Percentiles rank a stretch among this genome's conserved stretches.
Evolutionary conservation across 2,888 invertebrate genomes (phyloP).

Genomic region (Cheilosia urbana): DNA sequence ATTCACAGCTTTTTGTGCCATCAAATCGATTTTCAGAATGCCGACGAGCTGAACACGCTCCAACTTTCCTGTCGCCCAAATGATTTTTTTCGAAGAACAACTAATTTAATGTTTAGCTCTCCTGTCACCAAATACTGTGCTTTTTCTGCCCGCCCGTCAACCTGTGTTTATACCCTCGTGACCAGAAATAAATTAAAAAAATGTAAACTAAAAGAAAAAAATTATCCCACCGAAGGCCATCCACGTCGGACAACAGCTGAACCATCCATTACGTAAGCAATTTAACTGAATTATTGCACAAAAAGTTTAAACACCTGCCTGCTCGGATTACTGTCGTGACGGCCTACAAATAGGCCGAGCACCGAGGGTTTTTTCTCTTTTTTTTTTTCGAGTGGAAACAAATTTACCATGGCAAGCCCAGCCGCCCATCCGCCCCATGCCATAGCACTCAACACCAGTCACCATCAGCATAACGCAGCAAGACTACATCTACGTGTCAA

Average conservation of each 20-base stretch:
- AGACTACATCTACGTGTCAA: slow-evolving; percentile 49
- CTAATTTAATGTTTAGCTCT: too few relatives aligned
- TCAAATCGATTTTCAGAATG: too few relatives aligned
- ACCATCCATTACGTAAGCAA: slow-evolving; percentile 22
- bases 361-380: too few relatives aligned
- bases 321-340: slow-evolving; percentile 11
- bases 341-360: background rate
- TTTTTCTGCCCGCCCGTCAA: too few relatives aligned
- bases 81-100: too few relatives aligned
- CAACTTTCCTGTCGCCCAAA: too few relatives aligned
- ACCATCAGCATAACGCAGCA: background rate
- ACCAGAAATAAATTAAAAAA: background rate
- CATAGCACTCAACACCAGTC: background rate
- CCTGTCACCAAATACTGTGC: too few relatives aligned
- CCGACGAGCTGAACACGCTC: too few relatives aligned
- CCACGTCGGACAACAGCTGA: background rate
- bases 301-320: slow-evolving; percentile 33
- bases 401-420: too few relatives aligned
- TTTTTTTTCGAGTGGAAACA: too few relatives aligned
- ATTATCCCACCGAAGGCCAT: background rate
- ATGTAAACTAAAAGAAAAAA: background rate
- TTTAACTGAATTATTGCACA: slow-evolving; percentile 36
- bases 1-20: too few relatives aligned
- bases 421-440: too few relatives aligned
- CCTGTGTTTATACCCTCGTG: background rate